Percentiles rank a stretch among this genome's conserved stretches.
Evolutionary conservation across 2,888 invertebrate genomes (phyloP).

Genomic region (Nephrotoma appendiculata): DNA sequence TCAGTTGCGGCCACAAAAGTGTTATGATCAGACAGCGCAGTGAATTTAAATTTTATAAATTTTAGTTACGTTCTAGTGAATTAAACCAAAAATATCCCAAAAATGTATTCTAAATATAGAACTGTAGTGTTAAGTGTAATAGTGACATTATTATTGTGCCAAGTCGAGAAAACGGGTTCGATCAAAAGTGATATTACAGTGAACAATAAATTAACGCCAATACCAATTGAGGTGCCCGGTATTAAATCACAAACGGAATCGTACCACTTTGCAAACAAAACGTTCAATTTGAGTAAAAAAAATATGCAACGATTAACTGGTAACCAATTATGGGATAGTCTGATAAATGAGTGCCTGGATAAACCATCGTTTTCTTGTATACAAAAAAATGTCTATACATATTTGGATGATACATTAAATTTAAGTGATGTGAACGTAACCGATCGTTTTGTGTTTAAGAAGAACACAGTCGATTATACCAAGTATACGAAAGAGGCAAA

Average conservation of each 20-base stretch:
- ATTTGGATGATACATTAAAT: conserved; percentile 50
- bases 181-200: background rate
- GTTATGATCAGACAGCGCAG: background rate
- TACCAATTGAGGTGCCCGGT: background rate
- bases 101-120: background rate
- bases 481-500: conserved; percentile 41
- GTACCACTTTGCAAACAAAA: background rate
- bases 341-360: conserved; percentile 53
- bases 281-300: background rate
- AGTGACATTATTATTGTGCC: background rate
- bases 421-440: conserved; percentile 50
- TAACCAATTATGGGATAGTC: conserved; percentile 57
- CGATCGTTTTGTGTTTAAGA: conserved; percentile 46
- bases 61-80: background rate
- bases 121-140: background rate
- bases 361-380: conserved; percentile 57
- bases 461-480: conserved; percentile 44
- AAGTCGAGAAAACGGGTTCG: background rate
- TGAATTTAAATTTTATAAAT: background rate
- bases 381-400: conserved; percentile 61
- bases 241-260: background rate
- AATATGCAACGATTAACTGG: conserved; percentile 31
- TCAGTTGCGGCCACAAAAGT: background rate
- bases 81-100: background rate
- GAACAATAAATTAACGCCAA: background rate